These are phyloP conservation scores for Phenacoccus solenopsis DNA, from an alignment of 1,140 invertebrate genomes.

Conservation along the genomic window DNA sequence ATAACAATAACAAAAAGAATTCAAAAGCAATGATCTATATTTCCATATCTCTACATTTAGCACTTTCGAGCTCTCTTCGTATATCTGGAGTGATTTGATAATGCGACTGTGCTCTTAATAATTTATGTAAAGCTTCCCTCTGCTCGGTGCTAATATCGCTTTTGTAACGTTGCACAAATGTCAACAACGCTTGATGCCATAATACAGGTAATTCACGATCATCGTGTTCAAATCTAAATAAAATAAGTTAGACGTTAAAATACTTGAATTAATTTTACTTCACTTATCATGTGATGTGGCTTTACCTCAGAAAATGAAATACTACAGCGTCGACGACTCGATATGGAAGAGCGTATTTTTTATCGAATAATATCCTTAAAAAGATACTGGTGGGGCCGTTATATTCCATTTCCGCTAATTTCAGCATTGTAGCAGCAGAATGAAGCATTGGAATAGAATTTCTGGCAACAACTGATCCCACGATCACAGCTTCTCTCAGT, in stretches of 20 bases:
- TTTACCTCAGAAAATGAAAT: conserved; percentile 80
- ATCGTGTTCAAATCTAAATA: conserved; percentile 69
- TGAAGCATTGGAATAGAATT: conserved; percentile 94
- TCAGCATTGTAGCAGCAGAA: conserved; percentile 85
- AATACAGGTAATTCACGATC: conserved; percentile 75
- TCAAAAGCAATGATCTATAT: too few species aligned
- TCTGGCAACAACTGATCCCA: conserved; percentile 80
- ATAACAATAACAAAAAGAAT: too few species aligned
- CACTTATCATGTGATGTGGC: conserved; percentile 4
- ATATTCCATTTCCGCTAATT: conserved; percentile 97
- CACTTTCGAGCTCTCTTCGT: conserved; percentile 65
- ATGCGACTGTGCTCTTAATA: conserved; percentile 68
- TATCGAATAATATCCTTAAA: conserved; percentile 86
- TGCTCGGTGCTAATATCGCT: conserved; percentile 87
- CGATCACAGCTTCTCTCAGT: conserved; percentile 85
- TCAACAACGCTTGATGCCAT: conserved; percentile 92
- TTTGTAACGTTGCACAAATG: conserved; percentile 92
- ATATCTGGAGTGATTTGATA: conserved; percentile 72
- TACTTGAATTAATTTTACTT: background rate
- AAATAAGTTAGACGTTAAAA: conserved; percentile 7
- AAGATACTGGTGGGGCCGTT: conserved; percentile 96
- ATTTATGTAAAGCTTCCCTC: conserved; percentile 65
- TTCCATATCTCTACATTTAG: conserved; percentile 67
- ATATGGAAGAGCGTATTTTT: conserved; percentile 95
- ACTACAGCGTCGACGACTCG: conserved; percentile 91